Base-by-base conservation (phyloP, 2,113 vertebrate species). In the Syrrhaptes paradoxus region DNA sequence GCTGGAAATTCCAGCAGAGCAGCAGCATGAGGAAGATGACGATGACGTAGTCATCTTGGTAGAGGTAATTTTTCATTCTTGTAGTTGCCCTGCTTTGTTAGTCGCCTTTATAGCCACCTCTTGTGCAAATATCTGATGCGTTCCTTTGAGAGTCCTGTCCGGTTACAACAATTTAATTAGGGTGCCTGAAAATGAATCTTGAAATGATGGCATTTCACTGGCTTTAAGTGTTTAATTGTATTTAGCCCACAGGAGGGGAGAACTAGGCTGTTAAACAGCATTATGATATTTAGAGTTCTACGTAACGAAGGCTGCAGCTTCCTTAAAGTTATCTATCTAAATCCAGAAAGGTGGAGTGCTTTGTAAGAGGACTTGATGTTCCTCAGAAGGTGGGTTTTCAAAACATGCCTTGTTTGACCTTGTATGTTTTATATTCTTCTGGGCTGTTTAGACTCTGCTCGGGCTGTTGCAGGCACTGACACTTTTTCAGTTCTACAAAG, bases 21-120 rank as follows among this genome's bases (percentile, higher is more conserved):
- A 98, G 67, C 98, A 96, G 34, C 87, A 36, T 4, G 98, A 98
- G 45, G 97, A 98, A 26, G 98, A 98, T 5, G 97, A 97, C 0
- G 98, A 98, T 14, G 98, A 99, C 59, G 90, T 98, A 65, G 98
- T 98, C 93, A 98, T 99, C 93, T 88, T 99, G 87, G 97, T 98
- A 62, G 98, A 99, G 98, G 99, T 99, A 89, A 90, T 61, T 89
- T 72, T 90, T 70, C 66, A 46, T 85, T 65, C 63, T 76, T 62
- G 36, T 59, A 24, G 51, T 41, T 66, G 26, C 14, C 46, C 81
- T 59, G 46, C 54, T 71, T 76, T 81, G n/a, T 76, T 93, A 4
- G 0, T 80, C 71, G 49, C 71, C 20, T 62, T 54, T 54, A 4
- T 31, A 61, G 70, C 49, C 41, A 65, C 4, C 36, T 45, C 32